phyloP scores from a whole-genome alignment of 2,797 vertebrate species.

The Cyclopterus lumpus region DNA sequence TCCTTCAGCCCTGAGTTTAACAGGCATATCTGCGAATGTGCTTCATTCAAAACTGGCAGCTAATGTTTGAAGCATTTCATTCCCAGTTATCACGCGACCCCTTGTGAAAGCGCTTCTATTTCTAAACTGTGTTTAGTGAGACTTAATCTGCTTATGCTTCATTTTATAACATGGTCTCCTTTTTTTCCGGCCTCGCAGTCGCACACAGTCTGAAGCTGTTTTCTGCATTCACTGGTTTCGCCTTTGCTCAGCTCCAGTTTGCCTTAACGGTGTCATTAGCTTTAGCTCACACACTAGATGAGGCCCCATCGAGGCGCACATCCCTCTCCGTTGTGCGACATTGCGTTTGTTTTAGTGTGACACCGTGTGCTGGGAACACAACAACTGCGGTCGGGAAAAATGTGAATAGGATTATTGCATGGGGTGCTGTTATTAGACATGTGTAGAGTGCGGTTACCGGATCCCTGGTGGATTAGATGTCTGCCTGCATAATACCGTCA shows the following conservation, averaged over 20 bases:
- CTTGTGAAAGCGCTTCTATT: neutral
- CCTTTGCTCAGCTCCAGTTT: conserved; percentile 2
- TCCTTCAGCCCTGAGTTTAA: neutral
- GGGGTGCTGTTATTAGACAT: conserved; percentile 57
- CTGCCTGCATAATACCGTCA: conserved; percentile 55
- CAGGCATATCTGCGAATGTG: neutral
- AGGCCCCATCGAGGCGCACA: neutral
- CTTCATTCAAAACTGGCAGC: neutral
- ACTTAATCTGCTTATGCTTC: neutral
- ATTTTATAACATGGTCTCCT: neutral
- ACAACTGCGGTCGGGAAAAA: conserved; percentile 34
- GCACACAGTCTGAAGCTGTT: neutral
- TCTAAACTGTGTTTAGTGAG: neutral
- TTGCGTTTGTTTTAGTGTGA: conserved; percentile 27
- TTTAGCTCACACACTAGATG: neutral
- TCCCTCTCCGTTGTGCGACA: conserved; percentile 16
- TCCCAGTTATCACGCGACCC: neutral
- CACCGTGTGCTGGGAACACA: conserved; percentile 48
- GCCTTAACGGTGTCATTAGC: neutral
- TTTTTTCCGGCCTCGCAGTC: neutral
- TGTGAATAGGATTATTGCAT: conserved; percentile 62
- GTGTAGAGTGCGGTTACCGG: conserved; percentile 53
- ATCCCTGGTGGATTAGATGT: conserved; percentile 71
- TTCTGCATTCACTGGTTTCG: neutral
- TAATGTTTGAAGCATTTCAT: neutral